Base-by-base conservation (phyloP, 1,140 invertebrate genomes). In the Dreissena rostriformis region DNA sequence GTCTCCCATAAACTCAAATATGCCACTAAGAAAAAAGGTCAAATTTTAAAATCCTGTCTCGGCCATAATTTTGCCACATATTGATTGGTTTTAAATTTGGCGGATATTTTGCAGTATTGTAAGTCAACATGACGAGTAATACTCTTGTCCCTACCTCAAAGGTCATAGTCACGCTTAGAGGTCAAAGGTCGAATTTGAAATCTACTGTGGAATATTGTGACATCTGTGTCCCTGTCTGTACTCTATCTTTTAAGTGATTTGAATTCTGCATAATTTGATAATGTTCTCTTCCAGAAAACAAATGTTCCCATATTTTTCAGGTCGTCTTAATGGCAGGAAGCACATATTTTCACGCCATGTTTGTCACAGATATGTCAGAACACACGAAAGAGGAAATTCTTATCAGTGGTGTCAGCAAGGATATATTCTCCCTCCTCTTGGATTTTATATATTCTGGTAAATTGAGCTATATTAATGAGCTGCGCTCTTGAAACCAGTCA, bases 361-460 rank as follows among this genome's bases (percentile, higher is more conserved):
- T 92, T 71, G 67, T 83, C 12, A 88, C 85, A 57, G 86, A 88
- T 11, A 87, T 92, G 89, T 72, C 78, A 17, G 91, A 92, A 73
- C 82, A 86, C 88, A 95, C 96, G 86, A 96, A 97, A 90, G 83
- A 88, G 10, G 49, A 85, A 63, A 96, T 98, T 19, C 95, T 96
- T 88, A 94, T 98, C 72, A 96, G 97, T 88, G 96, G 96, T 63
- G 95, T 98, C 49, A 95, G 96, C 78, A 94, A 96, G 77, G 94
- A 96, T 67, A 96, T 97, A 84, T 95, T 98, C 79, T 95, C 96
- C 71, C 94, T 95, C 82, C 94, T 98, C 0, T 94, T 98, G 65
- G 96, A 97, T 89, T 98, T 98, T 92, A 97, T 98, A 90, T 98
- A 98, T 90, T 97, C 97, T 91, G 97, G 97, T 95, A 93, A 94